Base-by-base conservation (phyloP, 1,140 invertebrate genomes). In the Coptotermes formosanus region DNA sequence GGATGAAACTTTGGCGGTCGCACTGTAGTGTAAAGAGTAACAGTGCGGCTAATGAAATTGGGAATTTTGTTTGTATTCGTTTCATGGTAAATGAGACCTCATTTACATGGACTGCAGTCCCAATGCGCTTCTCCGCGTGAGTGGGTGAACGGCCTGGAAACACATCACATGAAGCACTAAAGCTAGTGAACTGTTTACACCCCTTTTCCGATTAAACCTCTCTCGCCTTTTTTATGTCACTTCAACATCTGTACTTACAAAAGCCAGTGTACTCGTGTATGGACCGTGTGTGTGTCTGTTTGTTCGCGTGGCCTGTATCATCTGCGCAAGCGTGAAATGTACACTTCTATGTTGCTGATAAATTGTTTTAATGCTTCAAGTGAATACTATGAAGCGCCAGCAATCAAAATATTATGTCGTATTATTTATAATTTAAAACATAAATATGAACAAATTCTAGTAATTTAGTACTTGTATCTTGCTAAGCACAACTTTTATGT, bases 31-130 rank as follows among this genome's bases (percentile, higher is more conserved):
- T 14, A 75, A 75, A 75, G 64, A 30, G n/a, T 30, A 30, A n/a
- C n/a, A 11, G 64, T 14, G 64, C 25, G 64, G 64, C n/a, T 30
- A 75, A 75, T 75, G 64, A 30, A 75, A 75, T 75, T 55, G 64
- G n/a, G 64, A n/a, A n/a, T 75, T 75, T 75, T 75, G 7, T 75
- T 75, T 75, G n/a, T 75, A 75, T 75, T 30, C 64, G 64, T 75
- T 30, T 30, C n/a, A 75, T 14, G 64, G 25, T 75, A n/a, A 25
- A 75, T 55, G 52, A 55, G 52, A 55, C 3, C 64, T 75, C 25
- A 30, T 75, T 75, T n/a, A 30, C 9, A 75, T 75, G n/a, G 8
- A 30, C 25, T 75, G n/a, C 64, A 75, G 64, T 75, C 25, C 21
- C 21, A 64, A 19, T 23, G 21, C 59, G 59, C 59, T n/a, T 64